A percentile compares a stretch with the other conserved stretches of the same genome.
phyloP scores from a whole-genome alignment of 2,113 vertebrate genomes.

The Macquaria ambigua region DNA sequence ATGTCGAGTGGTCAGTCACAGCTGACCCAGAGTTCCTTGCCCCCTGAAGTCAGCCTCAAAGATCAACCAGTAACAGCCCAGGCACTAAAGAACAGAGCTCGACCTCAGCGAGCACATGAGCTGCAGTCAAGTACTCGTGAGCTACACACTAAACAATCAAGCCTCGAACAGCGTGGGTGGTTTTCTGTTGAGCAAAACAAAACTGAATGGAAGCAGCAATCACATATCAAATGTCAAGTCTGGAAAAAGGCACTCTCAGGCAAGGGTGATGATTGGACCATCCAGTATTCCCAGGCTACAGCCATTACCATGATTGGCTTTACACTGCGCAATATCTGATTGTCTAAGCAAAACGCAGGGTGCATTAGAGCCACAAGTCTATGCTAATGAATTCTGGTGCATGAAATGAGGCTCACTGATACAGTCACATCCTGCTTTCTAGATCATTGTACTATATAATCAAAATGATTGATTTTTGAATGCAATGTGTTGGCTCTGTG shows the following conservation, averaged over 20 bases:
- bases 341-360: conserved; percentile 74
- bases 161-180: conserved; percentile 44
- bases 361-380: conserved; percentile 64
- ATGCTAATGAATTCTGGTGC: conserved; percentile 72
- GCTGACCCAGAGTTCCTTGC: conserved; percentile 56
- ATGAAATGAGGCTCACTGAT: conserved; percentile 55
- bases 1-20: not conserved
- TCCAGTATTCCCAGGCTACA: conserved; percentile 53
- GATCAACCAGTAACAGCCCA: conserved; percentile 33
- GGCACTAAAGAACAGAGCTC: conserved; percentile 8
- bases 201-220: conserved; percentile 63
- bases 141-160: conserved; percentile 37
- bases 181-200: conserved; percentile 66
- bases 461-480: conserved; percentile 40
- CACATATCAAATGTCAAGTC: conserved; percentile 65
- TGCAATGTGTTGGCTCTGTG: not conserved
- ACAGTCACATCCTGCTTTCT: conserved; percentile 45
- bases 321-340: conserved; percentile 62
- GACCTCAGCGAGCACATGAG: conserved; percentile 33
- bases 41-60: conserved; percentile 36
- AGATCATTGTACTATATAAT: conserved; percentile 23
- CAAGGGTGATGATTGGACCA: conserved; percentile 62
- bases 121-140: conserved; percentile 34
- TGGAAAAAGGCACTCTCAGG: conserved; percentile 53
- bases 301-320: conserved; percentile 77